Conservation (phyloP, 2,888 invertebrate species). For the Poecilus cupreus region DNA sequence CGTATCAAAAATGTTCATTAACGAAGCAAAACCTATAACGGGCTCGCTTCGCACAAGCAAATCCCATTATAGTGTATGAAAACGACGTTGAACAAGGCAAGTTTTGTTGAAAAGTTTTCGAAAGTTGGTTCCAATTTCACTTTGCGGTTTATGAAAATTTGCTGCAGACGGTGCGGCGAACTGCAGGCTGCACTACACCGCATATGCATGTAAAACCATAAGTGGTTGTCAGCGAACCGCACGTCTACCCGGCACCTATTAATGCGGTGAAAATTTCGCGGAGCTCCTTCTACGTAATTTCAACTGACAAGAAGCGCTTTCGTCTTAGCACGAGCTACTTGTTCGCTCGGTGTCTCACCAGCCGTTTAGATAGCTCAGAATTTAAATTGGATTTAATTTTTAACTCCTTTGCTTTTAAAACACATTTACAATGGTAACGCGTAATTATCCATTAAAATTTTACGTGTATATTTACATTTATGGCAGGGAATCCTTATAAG, state of each 20-base stretch:
- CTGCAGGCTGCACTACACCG: background rate
- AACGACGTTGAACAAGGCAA: conserved; percentile 7
- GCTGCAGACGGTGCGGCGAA: background rate
- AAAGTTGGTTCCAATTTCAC: conserved; percentile 39
- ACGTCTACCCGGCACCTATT: background rate
- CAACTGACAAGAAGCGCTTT: background rate
- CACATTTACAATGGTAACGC: conserved; percentile 44
- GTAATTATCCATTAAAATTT: conserved; percentile 47
- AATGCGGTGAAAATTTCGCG: background rate
- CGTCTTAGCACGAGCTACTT: background rate
- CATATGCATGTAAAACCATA: conserved; percentile 34
- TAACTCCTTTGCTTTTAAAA: conserved; percentile 42
- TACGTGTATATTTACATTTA: no score
- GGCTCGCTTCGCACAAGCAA: background rate
- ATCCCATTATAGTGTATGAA: background rate
- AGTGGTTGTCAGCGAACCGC: conserved; percentile 14
- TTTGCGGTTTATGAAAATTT: conserved; percentile 45
- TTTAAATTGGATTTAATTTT: conserved; percentile 56
- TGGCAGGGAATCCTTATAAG: background rate
- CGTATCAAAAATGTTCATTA: conserved; percentile 20
- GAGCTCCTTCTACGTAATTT: background rate
- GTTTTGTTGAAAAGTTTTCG: conserved; percentile 25
- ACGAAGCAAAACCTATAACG: conserved; percentile 12
- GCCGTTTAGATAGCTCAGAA: conserved; percentile 29
- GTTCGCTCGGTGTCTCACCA: background rate